Conservation (phyloP, 2,888 invertebrate species). For the Phoronis australis region DNA sequence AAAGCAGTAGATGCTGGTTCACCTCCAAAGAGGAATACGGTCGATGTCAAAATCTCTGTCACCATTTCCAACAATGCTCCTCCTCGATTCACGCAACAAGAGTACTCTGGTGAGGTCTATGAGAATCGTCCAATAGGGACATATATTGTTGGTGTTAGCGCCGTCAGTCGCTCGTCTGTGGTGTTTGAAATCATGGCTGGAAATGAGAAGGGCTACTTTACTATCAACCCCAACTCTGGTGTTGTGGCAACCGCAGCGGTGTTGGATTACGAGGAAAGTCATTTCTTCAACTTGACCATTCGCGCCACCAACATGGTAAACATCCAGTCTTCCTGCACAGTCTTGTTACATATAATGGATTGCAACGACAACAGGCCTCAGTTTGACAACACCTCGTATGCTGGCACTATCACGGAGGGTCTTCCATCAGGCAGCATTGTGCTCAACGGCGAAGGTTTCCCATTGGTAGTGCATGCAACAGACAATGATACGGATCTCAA, state of each 20-base stretch:
- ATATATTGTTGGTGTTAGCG: conserved; percentile 28
- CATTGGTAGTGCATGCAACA: conserved; percentile 75
- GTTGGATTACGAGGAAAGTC: conserved; percentile 70
- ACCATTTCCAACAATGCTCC: conserved; percentile 92
- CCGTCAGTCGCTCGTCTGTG: conserved; percentile 39
- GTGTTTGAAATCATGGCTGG: conserved; percentile 72
- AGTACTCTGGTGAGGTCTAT: conserved; percentile 33
- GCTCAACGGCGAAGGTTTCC: conserved; percentile 60
- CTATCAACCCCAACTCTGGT: conserved; percentile 77
- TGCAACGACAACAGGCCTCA: conserved; percentile 62
- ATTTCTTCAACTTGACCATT: conserved; percentile 76
- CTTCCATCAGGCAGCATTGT: conserved; percentile 68
- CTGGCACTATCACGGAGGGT: conserved; percentile 66
- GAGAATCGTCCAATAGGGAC: conserved; percentile 35
- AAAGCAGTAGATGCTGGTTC: conserved; percentile 83
- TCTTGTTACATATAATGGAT: conserved; percentile 81
- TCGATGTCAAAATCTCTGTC: conserved; percentile 80
- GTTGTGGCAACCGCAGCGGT: conserved; percentile 69
- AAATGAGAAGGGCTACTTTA: conserved; percentile 70
- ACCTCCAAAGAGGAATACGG: conserved; percentile 64
- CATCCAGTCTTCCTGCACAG: conserved; percentile 65
- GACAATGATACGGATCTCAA: conserved; percentile 79
- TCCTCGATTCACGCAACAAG: conserved; percentile 65
- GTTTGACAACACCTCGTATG: conserved; percentile 81
- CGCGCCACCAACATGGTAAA: conserved; percentile 80